These are phyloP conservation scores for Tretioscincus oriximinensis DNA, from an alignment of 2,113 vertebrate species.

Conservation along the genomic window DNA sequence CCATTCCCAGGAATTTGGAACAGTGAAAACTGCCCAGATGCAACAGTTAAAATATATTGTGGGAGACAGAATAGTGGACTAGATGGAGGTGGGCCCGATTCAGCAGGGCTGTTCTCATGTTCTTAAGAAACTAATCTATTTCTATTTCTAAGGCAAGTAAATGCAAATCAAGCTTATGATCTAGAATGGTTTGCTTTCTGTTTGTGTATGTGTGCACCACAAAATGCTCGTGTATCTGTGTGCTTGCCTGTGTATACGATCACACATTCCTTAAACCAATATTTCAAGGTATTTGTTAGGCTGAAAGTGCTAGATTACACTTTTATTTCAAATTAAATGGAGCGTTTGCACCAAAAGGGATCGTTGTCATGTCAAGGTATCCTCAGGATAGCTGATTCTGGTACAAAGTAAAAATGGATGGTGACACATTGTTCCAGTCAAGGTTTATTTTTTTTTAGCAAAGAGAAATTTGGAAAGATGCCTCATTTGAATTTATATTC, in stretches of 20 bases:
- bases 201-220: too few relatives aligned
- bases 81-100: too few relatives aligned
- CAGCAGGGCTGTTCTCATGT: too few relatives aligned
- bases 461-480: conserved; percentile 63
- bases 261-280: background rate
- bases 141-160: too few relatives aligned
- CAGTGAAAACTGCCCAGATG: too few relatives aligned
- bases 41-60: too few relatives aligned
- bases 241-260: background rate
- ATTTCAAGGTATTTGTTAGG: background rate
- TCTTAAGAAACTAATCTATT: too few relatives aligned
- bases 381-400: conserved; percentile 35
- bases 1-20: too few relatives aligned
- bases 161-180: too few relatives aligned
- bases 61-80: too few relatives aligned
- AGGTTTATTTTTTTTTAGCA: conserved; percentile 38
- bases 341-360: background rate
- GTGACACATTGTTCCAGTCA: conserved; percentile 51
- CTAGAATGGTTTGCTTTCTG: too few relatives aligned
- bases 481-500: conserved; percentile 71
- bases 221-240: background rate
- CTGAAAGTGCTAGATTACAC: background rate
- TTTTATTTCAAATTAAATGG: background rate
- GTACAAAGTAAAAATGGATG: conserved; percentile 48
- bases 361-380: conserved; percentile 18